Percentiles rank a stretch among this genome's conserved stretches.
These are phyloP conservation scores for Cephus cinctus DNA, from an alignment of 1,140 invertebrate genomes.

Conservation along the genomic window DNA sequence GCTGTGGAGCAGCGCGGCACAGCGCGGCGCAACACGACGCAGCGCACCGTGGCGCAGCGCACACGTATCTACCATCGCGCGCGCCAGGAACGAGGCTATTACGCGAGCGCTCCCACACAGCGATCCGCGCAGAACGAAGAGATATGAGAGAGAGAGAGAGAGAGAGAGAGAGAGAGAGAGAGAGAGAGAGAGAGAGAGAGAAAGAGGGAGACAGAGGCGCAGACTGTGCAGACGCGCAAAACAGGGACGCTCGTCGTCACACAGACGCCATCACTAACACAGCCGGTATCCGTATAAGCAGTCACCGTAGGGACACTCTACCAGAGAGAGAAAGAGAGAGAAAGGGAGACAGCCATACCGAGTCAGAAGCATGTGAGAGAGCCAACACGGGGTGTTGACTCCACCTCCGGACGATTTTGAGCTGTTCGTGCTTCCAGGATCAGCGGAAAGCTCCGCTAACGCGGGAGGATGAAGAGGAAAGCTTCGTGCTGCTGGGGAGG, in stretches of 20 bases:
- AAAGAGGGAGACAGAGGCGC: constrained; percentile 19
- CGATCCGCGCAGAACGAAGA: constrained; percentile 12
- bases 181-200: too few species aligned
- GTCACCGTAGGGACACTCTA: too few species aligned
- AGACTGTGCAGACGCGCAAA: too few species aligned
- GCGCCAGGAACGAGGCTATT: constrained; percentile 22
- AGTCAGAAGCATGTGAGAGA: constrained; percentile 7
- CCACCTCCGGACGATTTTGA: constrained; percentile 45
- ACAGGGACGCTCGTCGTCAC: too few species aligned
- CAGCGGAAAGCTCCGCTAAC: constrained; percentile 46
- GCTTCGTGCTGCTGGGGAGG: constrained; percentile 26
- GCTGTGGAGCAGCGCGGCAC: constrained; percentile 14
- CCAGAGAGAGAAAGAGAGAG: constrained; percentile 19
- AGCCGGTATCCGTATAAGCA: too few species aligned
- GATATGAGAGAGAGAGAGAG: constrained; percentile 13
- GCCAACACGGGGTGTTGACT: constrained; percentile 30
- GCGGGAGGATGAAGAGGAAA: constrained; percentile 38
- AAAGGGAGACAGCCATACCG: constrained; percentile 16
- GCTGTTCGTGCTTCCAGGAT: constrained; percentile 47
- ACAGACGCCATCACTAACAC: too few species aligned
- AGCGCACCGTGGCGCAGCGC: constrained; percentile 15
- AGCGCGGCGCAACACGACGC: constrained; percentile 19
- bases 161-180: constrained; percentile 11
- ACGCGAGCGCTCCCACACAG: constrained; percentile 19
- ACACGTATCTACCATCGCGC: too few species aligned